phyloP scores from a whole-genome alignment of 2,113 vertebrate species.

The Scomber japonicus region DNA sequence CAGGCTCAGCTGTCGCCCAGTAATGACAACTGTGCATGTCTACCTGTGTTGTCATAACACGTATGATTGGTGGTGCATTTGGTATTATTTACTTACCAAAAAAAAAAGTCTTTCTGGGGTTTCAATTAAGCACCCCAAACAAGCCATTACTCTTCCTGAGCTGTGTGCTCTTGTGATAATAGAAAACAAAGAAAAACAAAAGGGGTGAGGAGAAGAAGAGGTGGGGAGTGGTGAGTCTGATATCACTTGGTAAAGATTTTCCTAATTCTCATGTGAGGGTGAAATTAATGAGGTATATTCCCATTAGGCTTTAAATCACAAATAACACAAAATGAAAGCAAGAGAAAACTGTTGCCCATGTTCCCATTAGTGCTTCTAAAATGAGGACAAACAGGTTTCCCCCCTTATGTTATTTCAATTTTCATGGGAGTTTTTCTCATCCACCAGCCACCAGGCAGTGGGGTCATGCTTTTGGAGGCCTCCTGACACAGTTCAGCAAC shows the following conservation, averaged over 20 bases:
- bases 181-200: background rate
- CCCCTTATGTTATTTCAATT: slow-evolving; percentile 2
- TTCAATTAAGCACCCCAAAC: slow-evolving; percentile 40
- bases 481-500: slow-evolving; percentile 17
- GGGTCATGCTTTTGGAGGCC: slow-evolving; percentile 13
- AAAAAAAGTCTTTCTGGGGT: slow-evolving; percentile 5
- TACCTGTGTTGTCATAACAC: slow-evolving; percentile 1
- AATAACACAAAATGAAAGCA: slow-evolving; percentile 59
- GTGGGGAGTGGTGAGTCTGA: slow-evolving; percentile 18
- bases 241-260: slow-evolving; percentile 66
- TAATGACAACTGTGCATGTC: slow-evolving; percentile 4
- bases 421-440: slow-evolving; percentile 30
- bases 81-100: background rate
- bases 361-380: slow-evolving; percentile 45
- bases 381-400: slow-evolving; percentile 53
- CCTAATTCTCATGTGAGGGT: slow-evolving; percentile 67
- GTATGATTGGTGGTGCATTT: slow-evolving; percentile 28
- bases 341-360: slow-evolving; percentile 35
- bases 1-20: slow-evolving; percentile 32
- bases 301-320: slow-evolving; percentile 65
- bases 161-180: slow-evolving; percentile 43
- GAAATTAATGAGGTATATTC: slow-evolving; percentile 77
- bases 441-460: slow-evolving; percentile 6
- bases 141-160: slow-evolving; percentile 55
- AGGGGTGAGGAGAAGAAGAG: background rate